Percentiles rank a stretch among this genome's conserved stretches.
Evolutionary conservation across 2,888 invertebrate genomes (phyloP).

Genomic region (Conchocele bisecta): DNA sequence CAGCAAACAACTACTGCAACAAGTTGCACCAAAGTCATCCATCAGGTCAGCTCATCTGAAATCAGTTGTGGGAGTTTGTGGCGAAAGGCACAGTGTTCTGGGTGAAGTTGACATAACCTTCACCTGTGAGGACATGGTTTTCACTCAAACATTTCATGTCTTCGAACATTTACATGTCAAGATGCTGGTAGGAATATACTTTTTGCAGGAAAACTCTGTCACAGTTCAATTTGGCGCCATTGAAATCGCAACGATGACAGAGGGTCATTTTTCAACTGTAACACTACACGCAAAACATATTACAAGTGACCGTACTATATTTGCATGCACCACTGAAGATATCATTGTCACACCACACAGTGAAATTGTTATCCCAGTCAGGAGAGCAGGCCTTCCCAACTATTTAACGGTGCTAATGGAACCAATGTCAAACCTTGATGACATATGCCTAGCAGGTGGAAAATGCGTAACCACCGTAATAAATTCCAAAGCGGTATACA

Average conservation of each 20-base stretch:
- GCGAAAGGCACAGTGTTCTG: background rate
- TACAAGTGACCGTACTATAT: background rate
- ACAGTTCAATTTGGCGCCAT: background rate
- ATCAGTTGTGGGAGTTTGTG: background rate
- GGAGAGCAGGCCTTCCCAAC: background rate
- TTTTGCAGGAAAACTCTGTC: background rate
- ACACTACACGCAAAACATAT: background rate
- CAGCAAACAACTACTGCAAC: background rate
- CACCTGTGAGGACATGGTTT: background rate
- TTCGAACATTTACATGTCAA: background rate
- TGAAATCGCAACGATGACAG: background rate
- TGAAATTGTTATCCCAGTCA: slow-evolving; percentile 4
- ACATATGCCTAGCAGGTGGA: background rate
- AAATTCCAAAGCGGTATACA: slow-evolving; percentile 3
- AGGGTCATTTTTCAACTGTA: background rate
- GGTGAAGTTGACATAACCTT: background rate
- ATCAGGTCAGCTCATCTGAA: background rate
- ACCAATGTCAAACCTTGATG: background rate
- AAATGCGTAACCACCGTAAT: background rate
- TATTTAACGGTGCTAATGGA: background rate
- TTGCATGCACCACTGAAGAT: background rate
- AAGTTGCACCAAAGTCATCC: slow-evolving; percentile 1
- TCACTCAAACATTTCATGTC: background rate
- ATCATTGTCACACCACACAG: background rate
- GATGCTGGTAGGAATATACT: background rate